Evolutionary conservation across 2,888 invertebrate species (phyloP).

Genomic region (Drosophila paranaensis): DNA sequence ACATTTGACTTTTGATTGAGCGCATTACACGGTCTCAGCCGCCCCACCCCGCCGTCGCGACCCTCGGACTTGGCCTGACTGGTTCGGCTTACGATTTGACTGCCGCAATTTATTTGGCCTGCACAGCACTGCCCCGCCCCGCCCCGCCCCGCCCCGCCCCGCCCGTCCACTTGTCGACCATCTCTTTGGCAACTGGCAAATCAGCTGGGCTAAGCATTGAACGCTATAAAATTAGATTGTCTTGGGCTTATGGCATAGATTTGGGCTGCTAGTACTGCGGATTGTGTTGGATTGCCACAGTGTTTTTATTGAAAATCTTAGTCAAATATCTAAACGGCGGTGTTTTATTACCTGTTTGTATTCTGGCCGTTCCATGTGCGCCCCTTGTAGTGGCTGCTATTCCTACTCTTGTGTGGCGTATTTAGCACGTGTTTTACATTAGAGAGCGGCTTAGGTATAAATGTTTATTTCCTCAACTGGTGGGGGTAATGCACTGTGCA

Average conservation of each 20-base stretch:
- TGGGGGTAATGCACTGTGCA: slow-evolving; percentile 5
- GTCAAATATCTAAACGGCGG: slow-evolving; percentile 75
- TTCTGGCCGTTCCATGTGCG: slow-evolving; percentile 10
- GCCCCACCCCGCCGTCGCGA: not conserved
- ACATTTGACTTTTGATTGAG: slow-evolving; percentile 80
- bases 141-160: too few relatives aligned
- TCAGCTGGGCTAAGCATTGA: slow-evolving; percentile 43
- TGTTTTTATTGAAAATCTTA: slow-evolving; percentile 79
- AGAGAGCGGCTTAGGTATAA: slow-evolving; percentile 36
- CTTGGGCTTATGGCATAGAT: slow-evolving; percentile 71
- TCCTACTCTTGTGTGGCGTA: slow-evolving; percentile 41
- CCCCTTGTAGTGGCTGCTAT: not conserved
- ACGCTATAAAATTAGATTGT: slow-evolving; percentile 78
- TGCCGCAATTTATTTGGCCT: slow-evolving; percentile 71
- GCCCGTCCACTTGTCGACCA: not conserved
- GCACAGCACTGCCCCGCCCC: not conserved
- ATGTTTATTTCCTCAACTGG: slow-evolving; percentile 15
- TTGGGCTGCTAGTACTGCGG: slow-evolving; percentile 31
- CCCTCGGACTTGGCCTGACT: not conserved
- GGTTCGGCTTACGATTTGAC: slow-evolving; percentile 70
- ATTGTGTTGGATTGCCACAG: slow-evolving; percentile 46
- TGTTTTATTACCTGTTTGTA: slow-evolving; percentile 75
- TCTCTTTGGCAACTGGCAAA: slow-evolving; percentile 40
- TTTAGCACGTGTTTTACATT: slow-evolving; percentile 69
- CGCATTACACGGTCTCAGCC: slow-evolving; percentile 69